Base-by-base conservation (phyloP, 2,113 vertebrate genomes). In the Hystrix brachyura region DNA sequence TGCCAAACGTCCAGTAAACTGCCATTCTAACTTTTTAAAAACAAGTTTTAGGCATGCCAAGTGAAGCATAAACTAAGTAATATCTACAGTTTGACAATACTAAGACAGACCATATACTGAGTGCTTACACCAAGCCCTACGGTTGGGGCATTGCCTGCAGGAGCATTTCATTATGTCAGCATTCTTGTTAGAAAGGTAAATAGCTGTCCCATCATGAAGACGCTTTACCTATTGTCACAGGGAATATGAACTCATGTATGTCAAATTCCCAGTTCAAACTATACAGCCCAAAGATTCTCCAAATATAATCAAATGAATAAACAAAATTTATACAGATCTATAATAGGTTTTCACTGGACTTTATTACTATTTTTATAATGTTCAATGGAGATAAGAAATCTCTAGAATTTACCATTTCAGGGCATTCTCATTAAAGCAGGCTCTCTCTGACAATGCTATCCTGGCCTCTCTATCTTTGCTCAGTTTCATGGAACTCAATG, bases 241-340 rank as follows among this genome's bases (percentile, higher is more conserved):
- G 38, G 25, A 76, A 81, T 53, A 13, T 46, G 17, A 62, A 51
- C 53, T 34, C 51, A 78, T 87, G 90, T 81, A n/a, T 21, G 34
- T 85, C 60, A 94, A 96, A 94, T 59, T 94, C 53, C 46, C 7
- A 67, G 38, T 43, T 34, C 43, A 92, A 94, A 76, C 25, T 27
- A 53, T 3, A 60, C 0, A 69, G 32, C n/a, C 59, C 25, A 64
- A 81, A 92, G 29, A 51, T 43, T 76, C 64, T 90, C 64, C 29
- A 78, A 57, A 38, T 12, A 1, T 38, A 86, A 85, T 32, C 0
- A 1, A 87, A 62, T 0, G 69, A 38, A 81, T 38, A 81, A 87
- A 71, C 27, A 81, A 57, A 90, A 89, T 84, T 15, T 46, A 83
- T 87, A 64, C 4, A 59, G 0, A 48, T 46, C 5, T 51, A 27